Evolutionary conservation across 2,113 vertebrate species (phyloP), one percentile per base, ranked within the genome.

Genomic region (Myodes glareolus): DNA sequence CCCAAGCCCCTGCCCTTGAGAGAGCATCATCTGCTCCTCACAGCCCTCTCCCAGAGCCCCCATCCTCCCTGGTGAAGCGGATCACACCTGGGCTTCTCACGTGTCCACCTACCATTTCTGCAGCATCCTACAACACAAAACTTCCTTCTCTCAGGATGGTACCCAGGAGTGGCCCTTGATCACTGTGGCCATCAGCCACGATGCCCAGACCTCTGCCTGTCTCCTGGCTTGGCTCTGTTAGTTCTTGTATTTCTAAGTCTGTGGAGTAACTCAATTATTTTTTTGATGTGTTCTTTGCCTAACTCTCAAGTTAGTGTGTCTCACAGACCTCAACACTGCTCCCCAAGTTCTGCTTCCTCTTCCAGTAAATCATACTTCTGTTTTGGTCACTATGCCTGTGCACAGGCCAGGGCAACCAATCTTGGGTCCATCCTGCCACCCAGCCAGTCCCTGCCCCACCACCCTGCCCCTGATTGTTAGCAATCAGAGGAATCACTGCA

Each of bases 361-460:
- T 52, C 67, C 61, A 36, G 1, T 1, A 0, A 11, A 55, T 6
- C 25, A 6, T 6, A 3, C 19, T n/a, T 93, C 90, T 67, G 2
- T 76, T 80, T 70, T 42, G 4, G 82, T 13, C 65, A 58, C 0
- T 7, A 10, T 17, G 0, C n/a, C 7, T 19, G 3, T 7, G 0
- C 45, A 31, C 7, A 58, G n/a, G 23, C 78, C 19, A 58, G 36
- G 47, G 2, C 17, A 67, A 55, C 47, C 29, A 23, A 68, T 23
- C 70, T 55, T 65, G 42, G 78, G 23, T 61, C 39, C 39, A 39
- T 63, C 77, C 73, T 73, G 29, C 61, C 47, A 12, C 78, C 77
- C 47, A 52, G 36, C 75, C 42, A 33, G 88, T 31, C 10, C 33
- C 31, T 25, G 21, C 65, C n/a, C 91, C 55, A 25, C 5, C 58